phyloP scores from a whole-genome alignment of 2,888 invertebrate genomes.

The Sclerodermus sp. region DNA sequence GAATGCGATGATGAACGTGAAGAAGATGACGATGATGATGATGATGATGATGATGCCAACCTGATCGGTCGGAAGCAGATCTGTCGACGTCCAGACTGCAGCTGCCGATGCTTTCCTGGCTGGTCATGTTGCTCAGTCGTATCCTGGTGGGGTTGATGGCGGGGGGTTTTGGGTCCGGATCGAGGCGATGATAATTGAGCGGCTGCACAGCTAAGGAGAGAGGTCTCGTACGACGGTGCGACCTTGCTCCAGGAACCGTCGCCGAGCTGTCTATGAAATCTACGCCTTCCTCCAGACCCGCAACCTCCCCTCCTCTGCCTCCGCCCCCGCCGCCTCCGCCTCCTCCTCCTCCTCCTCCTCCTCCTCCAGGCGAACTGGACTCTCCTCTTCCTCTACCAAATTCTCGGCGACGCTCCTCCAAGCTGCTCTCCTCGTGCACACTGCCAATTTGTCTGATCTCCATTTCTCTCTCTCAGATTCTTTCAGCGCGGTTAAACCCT shows the following conservation, averaged over 20 bases:
- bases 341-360: conserved; percentile 20
- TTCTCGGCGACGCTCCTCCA: conserved; percentile 31
- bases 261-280: conserved; percentile 26
- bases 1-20: too few species aligned
- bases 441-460: conserved; percentile 27
- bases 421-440: conserved; percentile 51
- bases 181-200: conserved; percentile 52
- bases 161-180: conserved; percentile 35
- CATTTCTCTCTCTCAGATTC: conserved; percentile 5
- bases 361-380: too few species aligned
- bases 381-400: neutral
- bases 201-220: conserved; percentile 53
- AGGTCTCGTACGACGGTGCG: conserved; percentile 44
- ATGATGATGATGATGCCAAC: conserved; percentile 45
- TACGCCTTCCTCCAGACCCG: conserved; percentile 45
- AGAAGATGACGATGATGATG: conserved; percentile 23
- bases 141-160: conserved; percentile 7
- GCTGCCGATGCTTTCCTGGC: conserved; percentile 79
- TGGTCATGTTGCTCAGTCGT: conserved; percentile 49
- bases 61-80: conserved; percentile 56
- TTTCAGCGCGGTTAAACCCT: too few species aligned
- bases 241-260: conserved; percentile 36
- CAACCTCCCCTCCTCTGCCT: conserved; percentile 41
- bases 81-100: conserved; percentile 85
- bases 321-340: conserved; percentile 26